These are phyloP conservation scores for Lucilia sericata DNA, from an alignment of 1,140 invertebrate genomes.

Conservation along the genomic window DNA sequence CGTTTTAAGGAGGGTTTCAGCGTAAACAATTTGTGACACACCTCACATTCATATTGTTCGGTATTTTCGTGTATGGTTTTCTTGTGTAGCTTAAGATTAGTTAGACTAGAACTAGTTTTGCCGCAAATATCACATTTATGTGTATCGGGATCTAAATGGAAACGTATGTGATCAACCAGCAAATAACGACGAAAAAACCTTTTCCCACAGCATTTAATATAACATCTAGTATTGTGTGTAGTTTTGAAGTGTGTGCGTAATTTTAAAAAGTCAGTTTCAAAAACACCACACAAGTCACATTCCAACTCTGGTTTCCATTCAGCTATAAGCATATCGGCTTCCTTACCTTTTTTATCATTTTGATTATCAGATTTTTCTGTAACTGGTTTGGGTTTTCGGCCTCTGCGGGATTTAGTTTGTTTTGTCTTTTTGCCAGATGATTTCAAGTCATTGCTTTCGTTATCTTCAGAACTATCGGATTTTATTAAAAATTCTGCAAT, in stretches of 20 bases:
- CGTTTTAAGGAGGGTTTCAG: slow-evolving; percentile 51
- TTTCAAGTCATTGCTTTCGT: no score
- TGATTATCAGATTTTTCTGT: not conserved
- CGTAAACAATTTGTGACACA: slow-evolving; percentile 54
- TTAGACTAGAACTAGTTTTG: not conserved
- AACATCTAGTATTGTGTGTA: not conserved
- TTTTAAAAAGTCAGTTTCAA: not conserved
- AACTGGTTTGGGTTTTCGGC: not conserved
- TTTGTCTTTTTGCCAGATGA: no score
- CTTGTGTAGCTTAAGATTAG: not conserved
- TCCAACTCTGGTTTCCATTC: not conserved
- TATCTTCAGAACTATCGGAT: no score
- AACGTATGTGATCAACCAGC: not conserved
- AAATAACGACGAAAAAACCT: not conserved
- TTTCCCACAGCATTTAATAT: not conserved
- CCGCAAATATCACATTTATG: slow-evolving; percentile 24
- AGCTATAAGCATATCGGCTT: not conserved
- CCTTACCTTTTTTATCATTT: not conserved
- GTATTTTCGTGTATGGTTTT: slow-evolving; percentile 14
- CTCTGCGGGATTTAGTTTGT: no score
- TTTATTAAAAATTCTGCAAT: no score
- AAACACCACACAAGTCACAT: not conserved
- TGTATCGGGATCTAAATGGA: not conserved
- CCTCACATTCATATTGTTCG: slow-evolving; percentile 49
- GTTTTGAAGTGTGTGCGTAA: not conserved